phyloP scores from a whole-genome alignment of 2,797 vertebrate genomes.

The Enteromius anoplus region DNA sequence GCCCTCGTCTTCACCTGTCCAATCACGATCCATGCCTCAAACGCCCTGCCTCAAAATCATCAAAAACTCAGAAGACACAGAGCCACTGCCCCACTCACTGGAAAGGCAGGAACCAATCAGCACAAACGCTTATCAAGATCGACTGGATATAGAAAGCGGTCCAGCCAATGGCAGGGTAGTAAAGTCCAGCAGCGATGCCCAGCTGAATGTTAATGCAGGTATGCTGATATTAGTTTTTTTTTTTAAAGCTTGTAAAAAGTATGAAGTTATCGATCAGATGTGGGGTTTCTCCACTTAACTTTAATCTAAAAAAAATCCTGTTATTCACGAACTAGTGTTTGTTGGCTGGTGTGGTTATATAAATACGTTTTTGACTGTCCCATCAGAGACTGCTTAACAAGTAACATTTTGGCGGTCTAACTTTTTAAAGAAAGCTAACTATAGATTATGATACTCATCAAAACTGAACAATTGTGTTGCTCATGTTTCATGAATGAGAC shows the following conservation, averaged over 20 bases:
- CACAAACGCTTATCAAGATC: conserved; percentile 72
- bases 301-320: background rate
- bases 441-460: background rate
- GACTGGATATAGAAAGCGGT: conserved; percentile 64
- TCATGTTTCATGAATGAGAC: background rate
- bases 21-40: conserved; percentile 53
- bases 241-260: background rate
- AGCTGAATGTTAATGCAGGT: conserved; percentile 87
- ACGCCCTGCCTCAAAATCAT: conserved; percentile 60
- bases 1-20: conserved; percentile 53
- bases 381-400: background rate
- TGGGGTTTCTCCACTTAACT: background rate
- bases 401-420: background rate
- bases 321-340: background rate
- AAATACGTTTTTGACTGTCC: background rate
- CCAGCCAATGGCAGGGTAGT: conserved; percentile 84
- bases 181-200: conserved; percentile 89
- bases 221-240: conserved; percentile 53
- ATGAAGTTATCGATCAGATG: background rate
- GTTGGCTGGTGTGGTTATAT: background rate
- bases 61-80: conserved; percentile 16
- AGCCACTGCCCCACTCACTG: conserved; percentile 67
- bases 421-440: background rate
- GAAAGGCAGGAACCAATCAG: conserved; percentile 75
- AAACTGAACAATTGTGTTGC: background rate